phyloP scores from a whole-genome alignment of 2,797 vertebrate species.

The Melanotaenia pygmaea region DNA sequence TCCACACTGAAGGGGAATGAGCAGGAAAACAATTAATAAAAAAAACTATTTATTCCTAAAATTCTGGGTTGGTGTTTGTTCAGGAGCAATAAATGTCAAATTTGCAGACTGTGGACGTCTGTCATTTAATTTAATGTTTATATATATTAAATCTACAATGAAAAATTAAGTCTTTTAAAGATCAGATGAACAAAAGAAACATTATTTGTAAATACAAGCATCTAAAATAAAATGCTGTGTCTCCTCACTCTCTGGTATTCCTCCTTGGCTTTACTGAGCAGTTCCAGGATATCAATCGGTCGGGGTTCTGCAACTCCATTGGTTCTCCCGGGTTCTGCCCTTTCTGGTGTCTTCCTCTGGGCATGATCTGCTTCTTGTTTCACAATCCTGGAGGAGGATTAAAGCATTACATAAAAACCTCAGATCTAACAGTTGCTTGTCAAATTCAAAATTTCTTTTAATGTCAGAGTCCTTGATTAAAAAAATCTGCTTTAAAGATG shows the following conservation, averaged over 20 bases:
- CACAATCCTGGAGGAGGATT: slow-evolving; percentile 85
- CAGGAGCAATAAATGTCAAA: too few relatives aligned
- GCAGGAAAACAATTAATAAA: not conserved
- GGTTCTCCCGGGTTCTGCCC: slow-evolving; percentile 81
- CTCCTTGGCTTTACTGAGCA: slow-evolving; percentile 97
- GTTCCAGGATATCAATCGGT: slow-evolving; percentile 93
- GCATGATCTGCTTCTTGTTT: slow-evolving; percentile 90
- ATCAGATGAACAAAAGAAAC: not conserved
- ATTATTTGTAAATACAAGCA: not conserved
- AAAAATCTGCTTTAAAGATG: not conserved
- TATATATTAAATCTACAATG: not conserved
- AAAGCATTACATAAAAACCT: not conserved
- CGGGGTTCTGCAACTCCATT: slow-evolving; percentile 87
- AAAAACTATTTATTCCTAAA: too few relatives aligned
- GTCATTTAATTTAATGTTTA: too few relatives aligned
- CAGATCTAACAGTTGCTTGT: not conserved
- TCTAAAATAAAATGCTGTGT: too few relatives aligned
- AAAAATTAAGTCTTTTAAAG: not conserved
- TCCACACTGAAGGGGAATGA: not conserved
- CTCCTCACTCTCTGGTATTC: slow-evolving; percentile 93
- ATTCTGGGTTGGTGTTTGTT: too few relatives aligned
- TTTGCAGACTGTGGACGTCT: too few relatives aligned
- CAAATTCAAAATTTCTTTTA: not conserved
- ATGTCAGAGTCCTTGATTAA: too few relatives aligned
- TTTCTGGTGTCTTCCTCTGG: slow-evolving; percentile 84